These are phyloP conservation scores for Prionailurus viverrinus DNA, from an alignment of 2,113 vertebrate species.

Conservation along the genomic window DNA sequence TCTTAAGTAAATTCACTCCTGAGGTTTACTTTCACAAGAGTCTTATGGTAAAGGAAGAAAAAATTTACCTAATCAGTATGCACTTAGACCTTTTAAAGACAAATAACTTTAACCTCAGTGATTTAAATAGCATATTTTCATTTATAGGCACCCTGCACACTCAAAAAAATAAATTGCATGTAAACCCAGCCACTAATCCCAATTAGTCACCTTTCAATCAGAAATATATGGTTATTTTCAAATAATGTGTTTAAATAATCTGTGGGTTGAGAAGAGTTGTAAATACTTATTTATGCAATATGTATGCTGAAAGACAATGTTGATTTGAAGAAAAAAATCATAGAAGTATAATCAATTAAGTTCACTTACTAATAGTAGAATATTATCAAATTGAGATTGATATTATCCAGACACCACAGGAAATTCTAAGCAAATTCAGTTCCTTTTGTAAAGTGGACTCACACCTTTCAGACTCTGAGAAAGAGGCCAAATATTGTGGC, in stretches of 20 bases:
- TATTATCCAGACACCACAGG: neutral
- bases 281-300: conserved; percentile 4
- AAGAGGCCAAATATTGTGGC: neutral
- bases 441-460: neutral
- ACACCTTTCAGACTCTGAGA: neutral
- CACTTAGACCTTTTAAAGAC: conserved; percentile 18
- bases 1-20: neutral
- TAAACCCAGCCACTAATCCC: neutral
- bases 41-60: neutral
- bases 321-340: conserved; percentile 55
- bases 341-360: conserved; percentile 12
- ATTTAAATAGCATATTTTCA: conserved; percentile 25
- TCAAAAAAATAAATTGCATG: neutral
- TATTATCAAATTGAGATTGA: neutral
- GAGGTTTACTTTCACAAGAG: neutral
- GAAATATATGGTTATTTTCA: conserved; percentile 14
- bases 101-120: neutral
- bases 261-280: neutral
- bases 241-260: neutral
- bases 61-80: neutral
- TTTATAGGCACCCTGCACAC: neutral
- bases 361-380: conserved; percentile 27
- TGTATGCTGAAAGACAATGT: neutral
- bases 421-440: neutral
- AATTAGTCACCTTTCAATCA: neutral